Percentiles rank a stretch among this genome's conserved stretches.
These are phyloP conservation scores for Lemur catta DNA, from an alignment of 2,797 vertebrate genomes.

Conservation along the genomic window DNA sequence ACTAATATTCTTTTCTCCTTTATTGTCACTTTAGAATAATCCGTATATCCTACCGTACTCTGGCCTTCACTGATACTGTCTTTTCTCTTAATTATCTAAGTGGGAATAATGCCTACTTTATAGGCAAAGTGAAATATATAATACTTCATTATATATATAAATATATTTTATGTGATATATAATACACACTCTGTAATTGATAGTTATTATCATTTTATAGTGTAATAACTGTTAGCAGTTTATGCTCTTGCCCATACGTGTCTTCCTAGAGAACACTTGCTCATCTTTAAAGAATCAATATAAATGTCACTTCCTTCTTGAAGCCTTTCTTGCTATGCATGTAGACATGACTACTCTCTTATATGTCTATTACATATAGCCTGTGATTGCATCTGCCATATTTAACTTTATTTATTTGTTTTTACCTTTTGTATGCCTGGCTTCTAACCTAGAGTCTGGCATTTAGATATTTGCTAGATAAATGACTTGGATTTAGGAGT, in stretches of 20 bases:
- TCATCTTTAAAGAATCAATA: neutral
- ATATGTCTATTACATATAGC: neutral
- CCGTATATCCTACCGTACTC: neutral
- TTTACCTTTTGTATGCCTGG: neutral
- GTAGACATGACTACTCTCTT: neutral
- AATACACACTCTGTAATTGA: neutral
- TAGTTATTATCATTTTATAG: neutral
- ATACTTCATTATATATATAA: neutral
- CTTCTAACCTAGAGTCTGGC: neutral
- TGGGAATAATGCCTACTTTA: neutral
- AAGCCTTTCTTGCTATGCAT: neutral
- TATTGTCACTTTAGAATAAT: neutral
- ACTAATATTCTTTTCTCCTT: neutral
- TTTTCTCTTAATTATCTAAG: conserved; percentile 2
- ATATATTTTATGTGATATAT: neutral
- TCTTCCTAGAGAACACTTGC: neutral
- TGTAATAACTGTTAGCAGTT: neutral
- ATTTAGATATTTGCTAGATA: neutral
- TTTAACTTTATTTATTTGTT: neutral
- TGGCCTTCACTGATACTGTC: neutral
- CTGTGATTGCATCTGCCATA: neutral
- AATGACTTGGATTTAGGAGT: neutral
- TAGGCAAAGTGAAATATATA: neutral
- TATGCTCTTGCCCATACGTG: neutral
- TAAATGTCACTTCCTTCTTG: neutral